Conservation (phyloP, 64 coral and sea anemone species). For the Montipora cactus region DNA sequence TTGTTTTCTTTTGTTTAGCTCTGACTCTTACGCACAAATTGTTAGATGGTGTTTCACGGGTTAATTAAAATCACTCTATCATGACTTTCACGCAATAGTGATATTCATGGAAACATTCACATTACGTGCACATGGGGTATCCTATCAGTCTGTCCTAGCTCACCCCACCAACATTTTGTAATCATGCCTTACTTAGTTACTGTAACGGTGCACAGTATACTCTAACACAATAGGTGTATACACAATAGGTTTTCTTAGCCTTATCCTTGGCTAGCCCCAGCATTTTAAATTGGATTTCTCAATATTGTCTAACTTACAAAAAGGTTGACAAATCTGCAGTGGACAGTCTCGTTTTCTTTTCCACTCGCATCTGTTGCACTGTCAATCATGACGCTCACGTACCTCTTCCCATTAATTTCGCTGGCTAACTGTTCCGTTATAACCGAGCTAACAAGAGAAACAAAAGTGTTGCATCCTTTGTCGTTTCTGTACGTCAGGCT, state of each 20-base stretch:
- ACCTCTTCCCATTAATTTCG: not conserved
- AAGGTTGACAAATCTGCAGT: constrained; percentile 20
- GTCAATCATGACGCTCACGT: constrained; percentile 49
- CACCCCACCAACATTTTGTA: no score
- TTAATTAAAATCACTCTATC: no score
- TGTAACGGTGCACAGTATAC: no score
- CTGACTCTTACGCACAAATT: no score
- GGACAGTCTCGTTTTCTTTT: constrained; percentile 56
- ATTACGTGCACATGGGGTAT: no score
- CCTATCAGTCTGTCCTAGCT: no score
- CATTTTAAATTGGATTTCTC: constrained; percentile 8
- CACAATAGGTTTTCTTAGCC: not conserved
- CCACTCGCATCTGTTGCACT: constrained; percentile 16
- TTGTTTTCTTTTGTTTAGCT: no score
- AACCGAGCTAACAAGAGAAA: not conserved
- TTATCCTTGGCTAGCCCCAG: constrained; percentile 1
- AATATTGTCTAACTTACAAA: constrained; percentile 10
- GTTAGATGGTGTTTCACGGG: no score
- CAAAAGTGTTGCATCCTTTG: constrained; percentile 7
- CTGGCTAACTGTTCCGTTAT: not conserved
- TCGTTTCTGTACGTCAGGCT: not conserved
- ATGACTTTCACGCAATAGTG: not conserved
- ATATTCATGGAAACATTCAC: no score
- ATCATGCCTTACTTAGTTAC: no score
- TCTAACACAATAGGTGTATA: no score